Percentiles rank a stretch among this genome's conserved stretches.
phyloP scores from a whole-genome alignment of 2,888 invertebrate species.

The Panzeria rudis region DNA sequence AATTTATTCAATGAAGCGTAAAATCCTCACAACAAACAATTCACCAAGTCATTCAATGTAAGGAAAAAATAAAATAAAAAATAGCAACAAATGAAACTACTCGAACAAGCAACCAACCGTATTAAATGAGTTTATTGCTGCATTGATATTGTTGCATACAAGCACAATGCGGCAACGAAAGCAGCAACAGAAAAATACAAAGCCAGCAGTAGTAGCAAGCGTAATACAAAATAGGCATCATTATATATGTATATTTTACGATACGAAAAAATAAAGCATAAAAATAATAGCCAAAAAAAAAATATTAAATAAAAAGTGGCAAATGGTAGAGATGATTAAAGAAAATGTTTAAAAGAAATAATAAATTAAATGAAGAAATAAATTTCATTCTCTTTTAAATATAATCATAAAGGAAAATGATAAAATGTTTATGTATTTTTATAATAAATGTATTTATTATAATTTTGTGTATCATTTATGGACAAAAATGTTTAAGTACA shows the following conservation, averaged over 20 bases:
- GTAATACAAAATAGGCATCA: neutral
- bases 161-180: conserved; percentile 25
- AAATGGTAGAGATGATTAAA: conserved; percentile 16
- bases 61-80: neutral
- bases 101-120: conserved; percentile 51
- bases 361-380: conserved; percentile 39
- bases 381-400: conserved; percentile 4
- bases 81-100: conserved; percentile 42
- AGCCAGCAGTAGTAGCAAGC: neutral
- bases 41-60: conserved; percentile 50
- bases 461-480: neutral
- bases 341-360: neutral
- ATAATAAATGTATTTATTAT: conserved; percentile 3
- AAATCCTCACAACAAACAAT: conserved; percentile 61
- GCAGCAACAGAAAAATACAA: conserved; percentile 6
- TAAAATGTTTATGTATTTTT: neutral
- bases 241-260: neutral
- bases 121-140: conserved; percentile 63
- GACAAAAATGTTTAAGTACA: neutral
- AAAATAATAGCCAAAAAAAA: conserved; percentile 12
- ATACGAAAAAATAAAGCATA: neutral
- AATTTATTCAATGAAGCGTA: conserved; percentile 69
- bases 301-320: conserved; percentile 5
- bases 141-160: conserved; percentile 51
- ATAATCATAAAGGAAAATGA: neutral